phyloP scores from a whole-genome alignment of 2,797 vertebrate species.

The Hydrophis major region DNA sequence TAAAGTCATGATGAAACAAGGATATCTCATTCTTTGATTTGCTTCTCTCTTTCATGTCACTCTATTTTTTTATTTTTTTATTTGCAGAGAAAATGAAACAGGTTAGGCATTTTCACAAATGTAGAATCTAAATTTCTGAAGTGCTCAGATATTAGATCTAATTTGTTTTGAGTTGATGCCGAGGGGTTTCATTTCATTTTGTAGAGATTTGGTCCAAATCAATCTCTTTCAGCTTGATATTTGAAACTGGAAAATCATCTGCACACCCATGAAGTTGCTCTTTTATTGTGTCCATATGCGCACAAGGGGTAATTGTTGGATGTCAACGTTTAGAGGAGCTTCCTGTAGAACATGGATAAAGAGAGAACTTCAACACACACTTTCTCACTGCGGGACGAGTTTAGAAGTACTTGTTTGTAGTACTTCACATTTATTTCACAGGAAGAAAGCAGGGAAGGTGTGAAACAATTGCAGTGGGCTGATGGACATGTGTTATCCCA shows the following conservation, averaged over 20 bases:
- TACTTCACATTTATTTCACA: slow-evolving; percentile 38
- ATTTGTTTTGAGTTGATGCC: neutral
- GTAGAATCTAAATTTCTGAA: neutral
- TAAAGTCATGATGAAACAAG: neutral
- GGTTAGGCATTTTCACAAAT: neutral
- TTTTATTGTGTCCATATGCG: neutral
- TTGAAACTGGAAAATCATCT: neutral
- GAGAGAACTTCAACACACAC: neutral
- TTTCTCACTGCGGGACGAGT: slow-evolving; percentile 14
- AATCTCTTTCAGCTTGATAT: neutral
- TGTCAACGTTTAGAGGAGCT: neutral
- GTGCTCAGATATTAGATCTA: neutral
- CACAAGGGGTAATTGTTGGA: neutral
- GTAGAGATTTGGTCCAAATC: neutral
- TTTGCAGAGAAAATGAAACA: neutral
- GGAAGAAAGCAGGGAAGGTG: slow-evolving; percentile 15
- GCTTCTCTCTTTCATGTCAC: neutral
- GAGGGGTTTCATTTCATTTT: neutral
- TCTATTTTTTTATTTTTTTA: neutral
- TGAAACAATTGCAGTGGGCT: slow-evolving; percentile 30
- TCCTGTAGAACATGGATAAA: neutral
- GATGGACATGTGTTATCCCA: slow-evolving; percentile 8
- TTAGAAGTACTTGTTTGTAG: slow-evolving; percentile 30
- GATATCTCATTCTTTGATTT: neutral
- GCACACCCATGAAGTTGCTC: neutral